Evolutionary conservation across 2,888 invertebrate genomes (phyloP).

Genomic region (Phragmatobia fuliginosa): DNA sequence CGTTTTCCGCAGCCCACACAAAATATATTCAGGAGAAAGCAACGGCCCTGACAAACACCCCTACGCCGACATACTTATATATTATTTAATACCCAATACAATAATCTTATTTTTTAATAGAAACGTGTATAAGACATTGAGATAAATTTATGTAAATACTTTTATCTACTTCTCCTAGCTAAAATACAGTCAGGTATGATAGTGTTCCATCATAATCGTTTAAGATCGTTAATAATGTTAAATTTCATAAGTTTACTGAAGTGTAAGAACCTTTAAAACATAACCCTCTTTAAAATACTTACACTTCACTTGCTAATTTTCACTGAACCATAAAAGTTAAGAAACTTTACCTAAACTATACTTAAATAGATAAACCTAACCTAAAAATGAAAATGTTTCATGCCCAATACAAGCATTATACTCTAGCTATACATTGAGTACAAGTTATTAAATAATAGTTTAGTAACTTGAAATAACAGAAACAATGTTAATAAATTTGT

Average conservation of each 20-base stretch:
- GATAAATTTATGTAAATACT: no score
- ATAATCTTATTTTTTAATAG: no score
- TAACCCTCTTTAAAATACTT: constrained; percentile 47
- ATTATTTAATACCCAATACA: no score
- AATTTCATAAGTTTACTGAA: constrained; percentile 26
- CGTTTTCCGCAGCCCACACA: no score
- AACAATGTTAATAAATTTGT: no score
- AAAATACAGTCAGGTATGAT: background rate
- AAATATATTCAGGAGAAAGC: no score
- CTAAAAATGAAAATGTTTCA: background rate
- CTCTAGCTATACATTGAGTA: background rate
- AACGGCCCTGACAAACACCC: no score
- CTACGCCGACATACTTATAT: no score
- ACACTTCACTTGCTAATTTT: constrained; percentile 49
- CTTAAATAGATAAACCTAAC: background rate
- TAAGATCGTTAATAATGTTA: constrained; percentile 25
- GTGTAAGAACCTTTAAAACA: constrained; percentile 42
- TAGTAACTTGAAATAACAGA: background rate
- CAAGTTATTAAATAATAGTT: background rate
- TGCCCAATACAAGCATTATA: background rate
- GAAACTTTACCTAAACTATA: constrained; percentile 1
- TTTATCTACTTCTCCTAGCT: no score
- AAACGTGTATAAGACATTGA: no score
- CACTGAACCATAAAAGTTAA: constrained; percentile 16
- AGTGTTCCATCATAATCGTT: background rate